These are phyloP conservation scores for Tolmerus cingulatus DNA, from an alignment of 2,888 invertebrate species.

Conservation along the genomic window DNA sequence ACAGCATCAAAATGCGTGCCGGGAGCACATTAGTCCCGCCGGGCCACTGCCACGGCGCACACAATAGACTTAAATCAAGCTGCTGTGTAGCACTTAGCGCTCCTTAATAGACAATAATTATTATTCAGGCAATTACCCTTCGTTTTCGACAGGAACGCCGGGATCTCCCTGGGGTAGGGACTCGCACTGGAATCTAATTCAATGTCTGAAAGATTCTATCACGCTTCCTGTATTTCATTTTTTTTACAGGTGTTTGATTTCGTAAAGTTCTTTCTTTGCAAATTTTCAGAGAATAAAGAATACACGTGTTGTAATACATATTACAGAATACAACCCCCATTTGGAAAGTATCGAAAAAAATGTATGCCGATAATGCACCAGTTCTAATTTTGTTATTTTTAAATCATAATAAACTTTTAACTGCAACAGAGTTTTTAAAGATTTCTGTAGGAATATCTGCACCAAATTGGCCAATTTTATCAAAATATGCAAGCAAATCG, in stretches of 20 bases:
- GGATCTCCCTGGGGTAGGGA: neutral
- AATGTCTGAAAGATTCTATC: neutral
- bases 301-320: no score
- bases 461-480: no score
- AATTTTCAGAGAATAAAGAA: no score
- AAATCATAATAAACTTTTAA: no score
- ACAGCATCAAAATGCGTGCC: constrained; percentile 33
- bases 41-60: neutral
- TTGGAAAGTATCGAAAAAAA: no score
- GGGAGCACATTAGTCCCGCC: constrained; percentile 1
- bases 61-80: constrained; percentile 24
- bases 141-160: constrained; percentile 1
- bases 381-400: no score
- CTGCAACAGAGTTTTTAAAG: no score
- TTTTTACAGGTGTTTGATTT: neutral
- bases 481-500: no score
- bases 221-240: neutral
- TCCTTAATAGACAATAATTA: constrained; percentile 30
- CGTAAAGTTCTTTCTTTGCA: neutral
- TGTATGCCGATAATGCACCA: no score
- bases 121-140: constrained; percentile 17
- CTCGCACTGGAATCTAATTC: neutral
- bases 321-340: no score
- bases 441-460: no score
- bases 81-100: constrained; percentile 14